A percentile compares a stretch with the other conserved stretches of the same genome.
Conservation (phyloP, 1,140 invertebrate species). For the Bombyx mandarina region DNA sequence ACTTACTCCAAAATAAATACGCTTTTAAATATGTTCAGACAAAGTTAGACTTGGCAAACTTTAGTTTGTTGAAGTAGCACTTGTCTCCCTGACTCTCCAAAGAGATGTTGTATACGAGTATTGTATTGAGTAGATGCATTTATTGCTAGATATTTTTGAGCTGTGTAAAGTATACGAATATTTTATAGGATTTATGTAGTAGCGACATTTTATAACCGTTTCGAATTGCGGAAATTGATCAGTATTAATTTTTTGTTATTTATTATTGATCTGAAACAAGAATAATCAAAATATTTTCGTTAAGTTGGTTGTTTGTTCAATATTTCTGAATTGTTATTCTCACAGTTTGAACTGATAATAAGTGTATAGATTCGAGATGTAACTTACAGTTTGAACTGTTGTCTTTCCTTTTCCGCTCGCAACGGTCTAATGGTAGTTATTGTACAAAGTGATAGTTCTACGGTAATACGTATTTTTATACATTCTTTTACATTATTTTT, state of each 20-base stretch:
- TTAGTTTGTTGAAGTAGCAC: conserved; percentile 31
- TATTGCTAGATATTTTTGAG: conserved; percentile 35
- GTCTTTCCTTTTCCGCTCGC: conserved; percentile 46
- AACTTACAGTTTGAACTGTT: too few relatives aligned
- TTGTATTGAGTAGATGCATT: conserved; percentile 26
- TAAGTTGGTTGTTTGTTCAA: too few relatives aligned
- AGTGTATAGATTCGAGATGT: too few relatives aligned
- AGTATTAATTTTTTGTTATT: neutral
- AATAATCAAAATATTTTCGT: neutral
- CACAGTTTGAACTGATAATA: conserved; percentile 16
- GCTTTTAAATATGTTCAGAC: conserved; percentile 30
- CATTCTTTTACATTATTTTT: conserved; percentile 65
- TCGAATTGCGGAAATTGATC: too few relatives aligned
- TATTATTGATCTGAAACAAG: neutral
- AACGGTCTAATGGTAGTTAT: conserved; percentile 49
- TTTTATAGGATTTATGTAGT: conserved; percentile 13
- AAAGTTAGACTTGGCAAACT: conserved; percentile 29
- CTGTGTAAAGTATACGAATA: conserved; percentile 59
- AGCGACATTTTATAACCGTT: neutral
- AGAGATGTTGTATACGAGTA: conserved; percentile 37
- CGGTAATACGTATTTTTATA: conserved; percentile 69
- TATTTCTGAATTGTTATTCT: conserved; percentile 1
- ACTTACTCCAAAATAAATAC: conserved; percentile 26
- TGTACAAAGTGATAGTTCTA: conserved; percentile 70
- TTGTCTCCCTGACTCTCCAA: conserved; percentile 49